Evolutionary conservation across 1,140 invertebrate genomes (phyloP).

Genomic region (Drosophila varians): DNA sequence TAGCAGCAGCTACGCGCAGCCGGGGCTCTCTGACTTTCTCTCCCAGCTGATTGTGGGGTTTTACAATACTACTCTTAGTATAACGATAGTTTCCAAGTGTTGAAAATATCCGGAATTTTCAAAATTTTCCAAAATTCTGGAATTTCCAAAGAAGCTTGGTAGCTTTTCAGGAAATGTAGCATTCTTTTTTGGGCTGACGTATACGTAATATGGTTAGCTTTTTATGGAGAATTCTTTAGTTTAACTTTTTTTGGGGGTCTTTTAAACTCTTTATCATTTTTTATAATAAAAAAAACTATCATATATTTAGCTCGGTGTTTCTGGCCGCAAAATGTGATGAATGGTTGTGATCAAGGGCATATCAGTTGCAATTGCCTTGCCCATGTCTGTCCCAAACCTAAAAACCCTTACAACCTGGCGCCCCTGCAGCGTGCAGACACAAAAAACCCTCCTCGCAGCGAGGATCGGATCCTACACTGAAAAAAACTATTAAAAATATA

Average conservation of each 20-base stretch:
- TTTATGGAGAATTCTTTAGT: too few species aligned
- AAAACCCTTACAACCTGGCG: conserved; percentile 35
- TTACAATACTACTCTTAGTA: conserved; percentile 9
- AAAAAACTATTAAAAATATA: background rate
- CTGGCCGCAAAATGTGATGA: conserved; percentile 46
- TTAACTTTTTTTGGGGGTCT: background rate
- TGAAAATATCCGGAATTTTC: background rate
- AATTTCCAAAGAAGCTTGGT: too few species aligned
- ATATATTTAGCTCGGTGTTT: conserved; percentile 30
- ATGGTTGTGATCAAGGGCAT: conserved; percentile 56
- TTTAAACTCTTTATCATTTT: too few species aligned
- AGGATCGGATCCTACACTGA: conserved; percentile 7
- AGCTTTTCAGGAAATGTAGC: background rate
- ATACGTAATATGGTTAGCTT: background rate
- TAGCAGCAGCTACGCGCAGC: background rate
- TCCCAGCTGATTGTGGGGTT: background rate
- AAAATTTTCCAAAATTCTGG: conserved; percentile 1
- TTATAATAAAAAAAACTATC: too few species aligned
- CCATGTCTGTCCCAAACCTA: conserved; percentile 22
- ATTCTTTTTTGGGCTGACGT: background rate
- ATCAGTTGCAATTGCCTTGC: conserved; percentile 56
- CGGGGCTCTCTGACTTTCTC: background rate
- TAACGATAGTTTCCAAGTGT: conserved; percentile 2
- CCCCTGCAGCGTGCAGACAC: conserved; percentile 40
- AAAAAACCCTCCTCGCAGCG: background rate